These are phyloP conservation scores for Zonitis immaculata DNA, from an alignment of 2,888 invertebrate genomes.

Conservation along the genomic window DNA sequence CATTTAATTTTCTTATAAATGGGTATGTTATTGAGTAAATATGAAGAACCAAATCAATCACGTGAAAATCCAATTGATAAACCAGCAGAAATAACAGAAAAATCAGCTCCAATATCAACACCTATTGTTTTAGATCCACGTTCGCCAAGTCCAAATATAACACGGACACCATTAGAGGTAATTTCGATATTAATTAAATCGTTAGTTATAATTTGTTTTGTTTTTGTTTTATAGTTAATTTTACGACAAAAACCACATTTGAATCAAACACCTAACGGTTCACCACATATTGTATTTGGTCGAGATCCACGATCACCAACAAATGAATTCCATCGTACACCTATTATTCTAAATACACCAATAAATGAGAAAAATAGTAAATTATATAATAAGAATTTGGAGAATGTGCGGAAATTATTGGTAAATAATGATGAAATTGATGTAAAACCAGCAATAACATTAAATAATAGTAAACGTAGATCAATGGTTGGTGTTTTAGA, in stretches of 20 bases:
- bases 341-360: conserved; percentile 44
- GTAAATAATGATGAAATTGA: conserved; percentile 37
- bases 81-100: conserved; percentile 20
- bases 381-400: conserved; percentile 42
- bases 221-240: conserved; percentile 15
- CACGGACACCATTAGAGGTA: conserved; percentile 59
- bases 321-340: conserved; percentile 57
- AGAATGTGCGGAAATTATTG: conserved; percentile 28
- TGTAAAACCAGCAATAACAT: conserved; percentile 40
- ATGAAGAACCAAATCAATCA: conserved; percentile 20
- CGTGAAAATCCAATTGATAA: conserved; percentile 7
- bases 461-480: conserved; percentile 37
- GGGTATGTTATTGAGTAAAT: conserved; percentile 32
- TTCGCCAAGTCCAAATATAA: conserved; percentile 57
- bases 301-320: conserved; percentile 57
- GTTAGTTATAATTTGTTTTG: neutral
- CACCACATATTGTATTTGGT: conserved; percentile 19
- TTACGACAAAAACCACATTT: conserved; percentile 19
- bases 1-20: conserved; percentile 18
- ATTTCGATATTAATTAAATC: conserved; percentile 12
- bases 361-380: conserved; percentile 24
- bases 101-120: conserved; percentile 33
- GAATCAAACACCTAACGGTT: conserved; percentile 7
- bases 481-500: conserved; percentile 53
- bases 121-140: conserved; percentile 51